Evolutionary conservation across 2,113 vertebrate genomes (phyloP).

Genomic region (Gnathonemus echidnorhynchus): DNA sequence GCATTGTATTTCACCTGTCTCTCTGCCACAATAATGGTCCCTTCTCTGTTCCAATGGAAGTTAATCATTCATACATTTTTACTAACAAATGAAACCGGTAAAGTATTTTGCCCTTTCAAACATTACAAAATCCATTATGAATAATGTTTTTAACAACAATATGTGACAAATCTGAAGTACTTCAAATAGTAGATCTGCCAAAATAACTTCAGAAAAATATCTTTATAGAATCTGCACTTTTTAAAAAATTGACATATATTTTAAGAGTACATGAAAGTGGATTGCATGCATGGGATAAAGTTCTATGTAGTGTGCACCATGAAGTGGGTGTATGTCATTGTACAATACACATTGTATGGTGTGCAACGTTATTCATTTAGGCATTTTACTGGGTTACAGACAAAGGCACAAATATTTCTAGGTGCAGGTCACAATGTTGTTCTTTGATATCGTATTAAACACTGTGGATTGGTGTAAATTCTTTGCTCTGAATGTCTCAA

Average conservation of each 20-base stretch:
- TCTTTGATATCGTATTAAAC: conserved; percentile 18
- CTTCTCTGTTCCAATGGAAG: background rate
- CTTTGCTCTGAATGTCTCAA: background rate
- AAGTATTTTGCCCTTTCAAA: conserved; percentile 13
- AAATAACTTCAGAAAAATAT: background rate
- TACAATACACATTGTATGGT: background rate
- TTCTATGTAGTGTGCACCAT: background rate
- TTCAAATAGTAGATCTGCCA: background rate
- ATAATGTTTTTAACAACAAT: background rate
- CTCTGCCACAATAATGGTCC: background rate
- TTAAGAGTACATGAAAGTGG: background rate
- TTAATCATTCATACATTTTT: conserved; percentile 4
- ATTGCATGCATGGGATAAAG: conserved; percentile 10
- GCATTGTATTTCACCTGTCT: background rate
- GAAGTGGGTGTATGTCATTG: conserved; percentile 13
- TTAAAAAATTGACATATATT: background rate
- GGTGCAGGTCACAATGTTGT: conserved; percentile 9
- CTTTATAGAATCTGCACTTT: background rate
- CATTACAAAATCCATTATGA: conserved; percentile 10
- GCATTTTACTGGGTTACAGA: conserved; percentile 7
- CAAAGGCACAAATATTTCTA: conserved; percentile 17
- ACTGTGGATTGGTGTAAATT: background rate
- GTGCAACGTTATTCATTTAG: conserved; percentile 16
- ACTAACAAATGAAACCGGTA: conserved; percentile 9
- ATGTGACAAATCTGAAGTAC: background rate